phyloP scores from a whole-genome alignment of 2,888 invertebrate genomes.

The Cataglyphis albicans region DNA sequence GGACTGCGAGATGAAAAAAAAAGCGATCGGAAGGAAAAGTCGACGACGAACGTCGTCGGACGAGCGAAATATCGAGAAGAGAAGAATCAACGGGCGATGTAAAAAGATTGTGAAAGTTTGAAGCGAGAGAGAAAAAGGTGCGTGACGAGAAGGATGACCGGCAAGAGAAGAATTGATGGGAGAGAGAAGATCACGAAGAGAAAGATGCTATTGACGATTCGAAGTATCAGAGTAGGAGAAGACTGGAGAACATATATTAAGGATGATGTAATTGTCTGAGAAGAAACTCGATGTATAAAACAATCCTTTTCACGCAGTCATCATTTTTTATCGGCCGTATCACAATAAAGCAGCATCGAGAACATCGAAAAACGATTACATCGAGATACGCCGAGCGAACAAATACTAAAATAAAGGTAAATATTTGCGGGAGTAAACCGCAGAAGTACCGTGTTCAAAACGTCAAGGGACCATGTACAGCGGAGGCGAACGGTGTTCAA shows the following conservation, averaged over 20 bases:
- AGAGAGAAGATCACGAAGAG: not conserved
- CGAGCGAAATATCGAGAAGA: slow-evolving; percentile 19
- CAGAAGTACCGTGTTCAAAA: slow-evolving; percentile 13
- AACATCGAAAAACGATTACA: not conserved
- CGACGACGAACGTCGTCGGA: slow-evolving; percentile 47
- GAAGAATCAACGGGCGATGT: not conserved
- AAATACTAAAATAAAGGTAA: not conserved
- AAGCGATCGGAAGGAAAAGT: slow-evolving; percentile 36
- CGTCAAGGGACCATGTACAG: not conserved
- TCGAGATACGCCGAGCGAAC: not conserved
- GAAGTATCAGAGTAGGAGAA: not conserved
- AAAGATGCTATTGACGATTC: slow-evolving; percentile 5
- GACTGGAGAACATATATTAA: not conserved
- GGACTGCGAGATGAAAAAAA: slow-evolving; percentile 34
- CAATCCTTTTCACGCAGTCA: not conserved
- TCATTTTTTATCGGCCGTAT: not conserved
- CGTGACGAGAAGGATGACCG: slow-evolving; percentile 7
- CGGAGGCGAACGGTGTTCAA: not conserved
- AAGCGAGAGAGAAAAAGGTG: slow-evolving; percentile 1
- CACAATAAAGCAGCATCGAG: not conserved
- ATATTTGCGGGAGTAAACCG: slow-evolving; percentile 20
- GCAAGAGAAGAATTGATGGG: not conserved
- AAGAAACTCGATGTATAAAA: not conserved
- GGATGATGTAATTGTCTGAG: not conserved
- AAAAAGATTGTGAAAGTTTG: slow-evolving; percentile 49